Base-by-base conservation (phyloP, 2,797 vertebrate species). In the Gorsachius magnificus region DNA sequence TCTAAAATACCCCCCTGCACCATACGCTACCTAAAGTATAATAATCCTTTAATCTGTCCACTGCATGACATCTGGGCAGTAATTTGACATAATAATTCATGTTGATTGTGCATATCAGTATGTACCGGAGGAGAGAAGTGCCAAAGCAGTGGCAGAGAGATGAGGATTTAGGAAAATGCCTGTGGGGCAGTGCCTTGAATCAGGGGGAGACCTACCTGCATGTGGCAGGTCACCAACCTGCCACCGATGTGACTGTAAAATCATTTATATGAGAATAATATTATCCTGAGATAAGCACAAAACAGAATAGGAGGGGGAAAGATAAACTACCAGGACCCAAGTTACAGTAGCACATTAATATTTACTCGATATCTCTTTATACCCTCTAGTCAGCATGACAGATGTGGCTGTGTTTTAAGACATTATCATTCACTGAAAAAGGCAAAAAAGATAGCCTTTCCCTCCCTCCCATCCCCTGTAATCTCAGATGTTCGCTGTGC, bases 371-470 rank as follows among this genome's bases (percentile, higher is more conserved):
- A 96, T 70, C 68, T 87, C 65, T 97, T 95, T 96, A 93, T 98
- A 96, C 97, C 97, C 97, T 94, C 91, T 96, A 98, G 98, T 98
- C 92, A 97, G 95, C 97, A 94, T 89, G 95, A 98, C 98, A 98
- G 98, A 98, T 98, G 97, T 93, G 98, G 94, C 92, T 78, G 76
- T 87, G 87, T 97, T 96, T 94, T 96, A 95, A 94, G 94, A 91
- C 94, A 95, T 95, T 97, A 96, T 97, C 94, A 90, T 97, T 97
- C 96, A 88, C 41, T 88, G 89, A 86, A 75, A 93, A 85, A 85
- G 77, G 95, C 96, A 96, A 96, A 96, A 98, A 93, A 43, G 65
- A 65, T 83, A 31, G 53, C 79, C 57, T 91, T 76, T 80, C 36
- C 66, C 70, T 78, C 43, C 68, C 74, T 97, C 96, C 96, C 96